Base-by-base conservation (phyloP, 1,140 invertebrate species). In the Sinonovacula constricta region DNA sequence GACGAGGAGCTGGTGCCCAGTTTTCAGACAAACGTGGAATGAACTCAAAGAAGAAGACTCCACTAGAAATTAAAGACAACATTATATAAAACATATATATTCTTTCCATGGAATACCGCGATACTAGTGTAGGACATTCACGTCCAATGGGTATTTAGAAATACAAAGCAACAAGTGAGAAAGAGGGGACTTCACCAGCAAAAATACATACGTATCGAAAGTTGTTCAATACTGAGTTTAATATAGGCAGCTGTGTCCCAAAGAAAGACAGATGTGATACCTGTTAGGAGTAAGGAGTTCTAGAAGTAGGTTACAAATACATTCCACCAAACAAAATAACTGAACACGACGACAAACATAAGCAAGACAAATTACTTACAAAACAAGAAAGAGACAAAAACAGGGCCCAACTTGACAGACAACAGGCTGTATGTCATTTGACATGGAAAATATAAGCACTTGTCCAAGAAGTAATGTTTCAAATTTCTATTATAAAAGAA, bases 401-500 rank as follows among this genome's bases (percentile, higher is more conserved):
- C 30, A 56, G 54, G 39, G 51, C 10, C 22, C 15, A 28, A 24
- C 3, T 24, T 26, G 24, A 54, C 10, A 51, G 30, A 26, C 15
- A 22, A 36, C 10, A 10, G 15, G 53, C 53, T 24, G 34, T 15
- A 28, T 69, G n/a, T 56, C 33, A 15, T 69, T 56, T 69, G 67
- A 69, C 28, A 18, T 69, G 15, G 51, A 69, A 34, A 69, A 69
- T n/a, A n/a, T n/a, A n/a, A n/a, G n/a, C n/a, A n/a, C n/a, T n/a
- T 7, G 67, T 69, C 67, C 67, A 1, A 69, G 30, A 36, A 26
- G 33, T 15, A 56, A 56, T 57, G 53, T 69, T 3, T 31, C 26
- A 56, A 34, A 33, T 22, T 69, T 69, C 57, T 69, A 34, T 57
- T 65, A 69, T 28, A 69, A 69, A 28, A 30, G 67, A 30, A 83